phyloP scores from a whole-genome alignment of 1,140 invertebrate species.

The Popillia japonica region DNA sequence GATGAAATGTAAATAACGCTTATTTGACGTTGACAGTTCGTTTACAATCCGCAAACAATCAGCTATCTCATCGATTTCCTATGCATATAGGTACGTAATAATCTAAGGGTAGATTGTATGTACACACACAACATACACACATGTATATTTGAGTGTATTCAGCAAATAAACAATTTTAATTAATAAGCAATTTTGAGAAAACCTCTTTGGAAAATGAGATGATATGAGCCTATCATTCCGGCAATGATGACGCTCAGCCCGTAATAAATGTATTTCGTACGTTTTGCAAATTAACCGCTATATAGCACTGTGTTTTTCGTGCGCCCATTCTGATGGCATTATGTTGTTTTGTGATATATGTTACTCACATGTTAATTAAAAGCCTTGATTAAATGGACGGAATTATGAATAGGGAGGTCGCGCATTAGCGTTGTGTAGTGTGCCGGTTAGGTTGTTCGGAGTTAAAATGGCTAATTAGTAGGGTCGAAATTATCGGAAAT shows the following conservation, averaged over 20 bases:
- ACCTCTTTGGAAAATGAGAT: too few species aligned
- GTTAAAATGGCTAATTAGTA: neutral
- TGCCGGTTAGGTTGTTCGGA: neutral
- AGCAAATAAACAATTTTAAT: too few species aligned
- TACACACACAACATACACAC: too few species aligned
- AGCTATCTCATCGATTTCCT: too few species aligned
- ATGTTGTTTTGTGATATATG: neutral
- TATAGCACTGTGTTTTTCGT: neutral
- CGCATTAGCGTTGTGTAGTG: neutral
- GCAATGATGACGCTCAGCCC: neutral
- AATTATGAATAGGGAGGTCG: neutral
- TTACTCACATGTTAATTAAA: slow-evolving; percentile 7
- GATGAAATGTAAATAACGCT: neutral
- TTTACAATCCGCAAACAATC: too few species aligned
- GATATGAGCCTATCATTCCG: too few species aligned
- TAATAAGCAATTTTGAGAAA: too few species aligned
- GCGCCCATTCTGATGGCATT: neutral
- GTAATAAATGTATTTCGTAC: slow-evolving; percentile 1
- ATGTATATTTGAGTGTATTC: too few species aligned
- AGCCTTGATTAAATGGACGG: neutral
- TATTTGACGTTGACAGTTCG: neutral
- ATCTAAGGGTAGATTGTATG: too few species aligned
- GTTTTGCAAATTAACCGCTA: neutral
- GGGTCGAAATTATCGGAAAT: neutral
- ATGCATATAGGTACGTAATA: too few species aligned